phyloP scores from a whole-genome alignment of 2,797 vertebrate species.

The Lepilemur ruficaudatus region DNA sequence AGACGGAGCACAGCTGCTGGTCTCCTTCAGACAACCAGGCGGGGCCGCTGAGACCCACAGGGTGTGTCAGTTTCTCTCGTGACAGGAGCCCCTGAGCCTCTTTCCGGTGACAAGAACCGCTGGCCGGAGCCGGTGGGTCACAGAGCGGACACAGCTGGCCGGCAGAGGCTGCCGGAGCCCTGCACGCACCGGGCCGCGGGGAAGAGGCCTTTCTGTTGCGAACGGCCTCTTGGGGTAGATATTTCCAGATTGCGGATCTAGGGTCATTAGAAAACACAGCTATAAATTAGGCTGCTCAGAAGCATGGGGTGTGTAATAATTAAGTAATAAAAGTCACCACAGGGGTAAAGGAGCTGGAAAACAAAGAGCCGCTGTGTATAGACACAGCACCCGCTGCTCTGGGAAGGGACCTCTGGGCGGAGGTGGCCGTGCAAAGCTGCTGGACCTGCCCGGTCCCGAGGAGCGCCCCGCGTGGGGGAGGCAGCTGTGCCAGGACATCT shows the following conservation, averaged over 20 bases:
- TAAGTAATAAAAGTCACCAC: conserved; percentile 97
- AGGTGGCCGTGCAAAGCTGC: conserved; percentile 11
- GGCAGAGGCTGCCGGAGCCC: conserved; percentile 52
- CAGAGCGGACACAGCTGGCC: neutral
- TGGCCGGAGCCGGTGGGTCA: neutral
- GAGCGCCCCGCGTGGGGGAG: fast-evolving
- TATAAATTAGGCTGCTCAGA: conserved; percentile 86
- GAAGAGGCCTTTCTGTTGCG: conserved; percentile 73
- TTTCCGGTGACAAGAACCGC: neutral
- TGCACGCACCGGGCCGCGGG: conserved; percentile 69
- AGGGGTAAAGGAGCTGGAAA: conserved; percentile 83
- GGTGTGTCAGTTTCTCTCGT: fast-evolving
- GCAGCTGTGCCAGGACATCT: neutral
- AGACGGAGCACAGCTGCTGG: neutral
- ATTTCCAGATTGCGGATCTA: conserved; percentile 72
- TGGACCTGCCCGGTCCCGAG: neutral
- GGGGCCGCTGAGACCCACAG: neutral
- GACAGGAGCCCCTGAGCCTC: neutral
- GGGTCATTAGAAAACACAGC: conserved; percentile 84
- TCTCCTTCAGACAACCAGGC: neutral
- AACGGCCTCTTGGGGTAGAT: conserved; percentile 79
- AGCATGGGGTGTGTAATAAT: conserved; percentile 95
- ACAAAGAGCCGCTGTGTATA: conserved; percentile 85
- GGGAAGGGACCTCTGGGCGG: conserved; percentile 4
- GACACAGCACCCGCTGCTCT: conserved; percentile 77